Evolutionary conservation across 2,113 vertebrate genomes (phyloP), one percentile per base, ranked within the genome.

Genomic region (Oncorhynchus masou): DNA sequence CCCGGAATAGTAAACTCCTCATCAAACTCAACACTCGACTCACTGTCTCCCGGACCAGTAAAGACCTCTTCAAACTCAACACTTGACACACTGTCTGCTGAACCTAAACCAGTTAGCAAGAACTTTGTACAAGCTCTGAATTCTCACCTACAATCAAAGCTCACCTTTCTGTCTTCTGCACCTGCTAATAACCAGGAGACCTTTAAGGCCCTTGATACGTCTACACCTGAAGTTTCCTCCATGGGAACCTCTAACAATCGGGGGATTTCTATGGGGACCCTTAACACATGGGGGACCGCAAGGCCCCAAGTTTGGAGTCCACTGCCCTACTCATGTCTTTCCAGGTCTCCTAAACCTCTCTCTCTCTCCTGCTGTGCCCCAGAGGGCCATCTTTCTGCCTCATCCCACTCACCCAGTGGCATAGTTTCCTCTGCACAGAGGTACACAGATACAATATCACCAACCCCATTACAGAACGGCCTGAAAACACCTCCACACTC

Each of bases 71-170:
- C 74, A 15, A 74, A 51, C 27, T 62, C 74, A 49, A 69, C 5
- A 4, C 88, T 87, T 79, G 83, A 74, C 3, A 62, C 16, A 25
- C 82, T 88, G 19, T 89, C 91, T 69, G 77, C 84, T 22, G 78
- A 78, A 19, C 86, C 88, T 20, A 84, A 81, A 62, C 84, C 83
- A 54, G 16, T 54, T 19, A 54, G 16, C 51, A 54, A 54, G 16
- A 54, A 54, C 51, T 1, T 54, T 54, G 51, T 54, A 4, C 13
- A 54, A 19, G 51, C 51, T 15, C 16, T 54, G 51, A 54, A 54
- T 54, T 54, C 51, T 54, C 51, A 54, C 16, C 5, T 54, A 54
- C 51, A 5, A 4, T 54, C 51, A 54, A 54, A 54, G 51, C 51
- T 54, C 51, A 54, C 15, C 51, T 54, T 19, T 54, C 51, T 54